These are phyloP conservation scores for Hydropsyche tenuis DNA, from an alignment of 1,140 invertebrate species.

Conservation along the genomic window DNA sequence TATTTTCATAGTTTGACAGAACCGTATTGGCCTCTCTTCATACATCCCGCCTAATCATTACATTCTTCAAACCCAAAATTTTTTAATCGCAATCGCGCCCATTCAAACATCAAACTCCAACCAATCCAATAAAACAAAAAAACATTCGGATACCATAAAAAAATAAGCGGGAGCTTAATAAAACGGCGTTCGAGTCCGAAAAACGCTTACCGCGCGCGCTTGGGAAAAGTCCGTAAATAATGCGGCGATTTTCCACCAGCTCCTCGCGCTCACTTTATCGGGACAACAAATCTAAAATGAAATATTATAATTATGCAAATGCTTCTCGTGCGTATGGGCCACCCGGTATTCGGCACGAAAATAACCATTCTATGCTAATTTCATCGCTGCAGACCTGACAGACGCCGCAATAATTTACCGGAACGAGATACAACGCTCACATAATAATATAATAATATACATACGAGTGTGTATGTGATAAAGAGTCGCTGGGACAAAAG, in stretches of 20 bases:
- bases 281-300: conserved; percentile 8
- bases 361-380: conserved; percentile 17
- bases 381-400: conserved; percentile 12
- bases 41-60: no score
- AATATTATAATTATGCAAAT: conserved; percentile 17
- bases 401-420: conserved; percentile 1
- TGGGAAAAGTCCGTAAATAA: not conserved
- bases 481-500: no score
- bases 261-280: not conserved
- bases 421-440: not conserved
- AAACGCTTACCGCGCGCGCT: not conserved
- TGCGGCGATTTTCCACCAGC: not conserved
- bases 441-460: not conserved
- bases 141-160: no score
- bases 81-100: no score
- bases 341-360: not conserved
- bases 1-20: no score
- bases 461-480: not conserved
- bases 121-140: no score
- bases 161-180: not conserved
- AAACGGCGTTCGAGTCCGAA: not conserved
- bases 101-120: no score
- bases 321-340: not conserved
- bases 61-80: no score
- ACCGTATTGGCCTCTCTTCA: no score